These are phyloP conservation scores for Clarias pachynema DNA, from an alignment of 2,797 vertebrate species.

Conservation along the genomic window DNA sequence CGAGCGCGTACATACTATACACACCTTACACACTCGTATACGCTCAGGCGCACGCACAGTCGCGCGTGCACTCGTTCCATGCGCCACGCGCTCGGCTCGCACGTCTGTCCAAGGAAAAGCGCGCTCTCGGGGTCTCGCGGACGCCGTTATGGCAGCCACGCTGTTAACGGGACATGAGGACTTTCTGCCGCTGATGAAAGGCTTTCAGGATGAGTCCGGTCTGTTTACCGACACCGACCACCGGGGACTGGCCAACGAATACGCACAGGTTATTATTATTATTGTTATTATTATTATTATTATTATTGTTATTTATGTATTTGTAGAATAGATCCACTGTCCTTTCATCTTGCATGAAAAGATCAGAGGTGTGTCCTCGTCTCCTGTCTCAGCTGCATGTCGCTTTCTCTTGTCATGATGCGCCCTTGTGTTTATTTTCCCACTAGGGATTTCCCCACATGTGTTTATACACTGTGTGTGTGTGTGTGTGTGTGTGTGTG, in stretches of 20 bases:
- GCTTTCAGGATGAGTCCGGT: constrained; percentile 78
- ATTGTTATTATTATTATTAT: not conserved
- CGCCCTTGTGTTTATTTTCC: constrained; percentile 20
- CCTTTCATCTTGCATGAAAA: not conserved
- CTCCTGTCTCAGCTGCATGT: constrained; percentile 14
- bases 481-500: not conserved
- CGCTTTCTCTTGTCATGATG: not conserved
- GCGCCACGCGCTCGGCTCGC: constrained; percentile 31
- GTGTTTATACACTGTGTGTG: not conserved
- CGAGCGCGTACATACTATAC: constrained; percentile 41
- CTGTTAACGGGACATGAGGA: constrained; percentile 84
- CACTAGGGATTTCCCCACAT: constrained; percentile 9
- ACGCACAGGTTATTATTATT: constrained; percentile 70
- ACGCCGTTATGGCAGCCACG: constrained; percentile 85
- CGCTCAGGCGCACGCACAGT: constrained; percentile 18
- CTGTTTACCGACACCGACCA: constrained; percentile 76
- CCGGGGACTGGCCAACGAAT: constrained; percentile 68
- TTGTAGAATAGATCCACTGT: not conserved
- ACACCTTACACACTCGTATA: not conserved
- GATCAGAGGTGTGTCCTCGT: constrained; percentile 22
- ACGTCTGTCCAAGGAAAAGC: not conserved
- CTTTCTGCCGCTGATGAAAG: constrained; percentile 90
- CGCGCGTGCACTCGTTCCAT: constrained; percentile 48
- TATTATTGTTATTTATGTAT: not conserved
- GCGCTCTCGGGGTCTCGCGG: constrained; percentile 17